Base-by-base conservation (phyloP, 2,113 vertebrate species). In the Cariama cristata region DNA sequence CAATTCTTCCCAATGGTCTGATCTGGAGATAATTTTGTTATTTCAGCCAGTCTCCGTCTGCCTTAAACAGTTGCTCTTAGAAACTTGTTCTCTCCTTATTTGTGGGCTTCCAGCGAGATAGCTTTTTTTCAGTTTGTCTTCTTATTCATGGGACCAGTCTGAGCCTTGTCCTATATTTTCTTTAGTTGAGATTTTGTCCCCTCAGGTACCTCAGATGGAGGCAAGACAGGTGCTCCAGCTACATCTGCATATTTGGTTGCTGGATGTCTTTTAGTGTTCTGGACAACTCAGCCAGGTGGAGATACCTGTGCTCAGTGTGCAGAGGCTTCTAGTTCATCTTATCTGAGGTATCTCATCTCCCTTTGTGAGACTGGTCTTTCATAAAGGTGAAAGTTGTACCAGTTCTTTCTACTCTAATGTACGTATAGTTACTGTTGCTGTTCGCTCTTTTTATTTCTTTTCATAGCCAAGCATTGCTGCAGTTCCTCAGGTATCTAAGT, bases 361-460 rank as follows among this genome's bases (percentile, higher is more conserved):
- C 15, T 76, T 45, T 9, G 3, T 19, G 32, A 69, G 33, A 56
- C 1, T 64, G 24, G 4, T 35, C 56, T 71, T 50, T 26, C 59
- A 7, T 3, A 35, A 22, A 60, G 11, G 14, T 77, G 58, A 77
- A 35, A 9, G 35, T 17, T 89, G 35, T 35, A 35, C 49, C 40
- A 52, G 7, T 77, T 91, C 58, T 40, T 80, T 53, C 58, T 86
- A 0, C 49, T 64, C 33, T 21, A 6, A 23, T 18, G 38, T 13
- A 30, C 0, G 0, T 50, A 40, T 2, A 62, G 22, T 53, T 49
- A 9, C 6, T 79, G 24, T 19, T 90, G 53, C 30, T 74, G 16
- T 42, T 92, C 24, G 6, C 17, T n/a, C 6, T 19, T 66, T 38
- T 17, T 66, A n/a, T 38, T n/a, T 16, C 12, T 62, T 68, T 44